These are phyloP conservation scores for Andrena dorsata DNA, from an alignment of 2,888 invertebrate species.

Conservation along the genomic window DNA sequence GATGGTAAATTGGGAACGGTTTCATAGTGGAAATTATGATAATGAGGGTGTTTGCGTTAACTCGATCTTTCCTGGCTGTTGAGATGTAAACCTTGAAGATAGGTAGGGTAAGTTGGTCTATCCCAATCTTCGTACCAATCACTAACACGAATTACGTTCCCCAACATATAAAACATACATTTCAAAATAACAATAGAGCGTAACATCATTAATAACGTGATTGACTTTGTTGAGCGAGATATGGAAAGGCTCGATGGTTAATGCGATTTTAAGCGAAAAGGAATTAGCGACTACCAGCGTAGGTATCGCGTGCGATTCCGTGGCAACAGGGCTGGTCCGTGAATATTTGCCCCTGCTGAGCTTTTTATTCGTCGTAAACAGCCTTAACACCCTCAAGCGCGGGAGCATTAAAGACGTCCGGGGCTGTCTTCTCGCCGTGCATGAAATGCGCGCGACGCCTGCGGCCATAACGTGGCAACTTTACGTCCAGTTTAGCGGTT, in stretches of 20 bases:
- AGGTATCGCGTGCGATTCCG: slow-evolving; percentile 9
- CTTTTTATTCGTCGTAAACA: slow-evolving; percentile 70
- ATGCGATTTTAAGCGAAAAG: slow-evolving; percentile 31
- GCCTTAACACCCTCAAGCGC: slow-evolving; percentile 57
- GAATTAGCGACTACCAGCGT: slow-evolving; percentile 8
- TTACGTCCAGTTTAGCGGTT: slow-evolving; percentile 63
- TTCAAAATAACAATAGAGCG: too few relatives aligned
- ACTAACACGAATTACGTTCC: too few relatives aligned
- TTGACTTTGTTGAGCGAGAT: neutral
- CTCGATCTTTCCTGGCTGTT: too few relatives aligned
- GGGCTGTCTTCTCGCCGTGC: slow-evolving; percentile 53
- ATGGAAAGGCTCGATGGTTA: neutral
- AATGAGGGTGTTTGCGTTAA: too few relatives aligned
- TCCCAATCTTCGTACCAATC: too few relatives aligned
- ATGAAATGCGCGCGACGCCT: slow-evolving; percentile 50
- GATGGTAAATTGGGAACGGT: too few relatives aligned
- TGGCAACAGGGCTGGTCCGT: neutral
- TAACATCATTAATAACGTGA: neutral
- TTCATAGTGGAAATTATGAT: too few relatives aligned
- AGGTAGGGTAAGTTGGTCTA: too few relatives aligned
- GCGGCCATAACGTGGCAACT: slow-evolving; percentile 40
- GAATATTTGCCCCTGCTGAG: slow-evolving; percentile 25
- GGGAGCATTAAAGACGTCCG: slow-evolving; percentile 60
- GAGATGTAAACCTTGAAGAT: too few relatives aligned
- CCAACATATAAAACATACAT: too few relatives aligned